Conservation (phyloP, 1,140 invertebrate species). For the Ptiloglossa arizonensis region DNA sequence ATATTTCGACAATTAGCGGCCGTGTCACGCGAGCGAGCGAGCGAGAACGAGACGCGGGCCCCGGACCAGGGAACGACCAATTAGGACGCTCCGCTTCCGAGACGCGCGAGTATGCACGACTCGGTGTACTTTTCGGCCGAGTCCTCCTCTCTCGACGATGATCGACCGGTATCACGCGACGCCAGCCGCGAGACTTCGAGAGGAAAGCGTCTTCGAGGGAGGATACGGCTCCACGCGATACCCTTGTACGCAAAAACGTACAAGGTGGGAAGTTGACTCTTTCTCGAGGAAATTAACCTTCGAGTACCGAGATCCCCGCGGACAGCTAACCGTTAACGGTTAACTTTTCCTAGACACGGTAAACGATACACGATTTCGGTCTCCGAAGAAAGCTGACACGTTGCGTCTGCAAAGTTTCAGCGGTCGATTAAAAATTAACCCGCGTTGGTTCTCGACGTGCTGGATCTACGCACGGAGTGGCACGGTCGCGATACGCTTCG, state of each 20-base stretch:
- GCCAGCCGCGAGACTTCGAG: conserved; percentile 14
- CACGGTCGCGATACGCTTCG: too few species aligned
- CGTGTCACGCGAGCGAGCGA: conserved; percentile 58
- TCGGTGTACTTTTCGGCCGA: conserved; percentile 57
- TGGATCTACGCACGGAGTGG: too few species aligned
- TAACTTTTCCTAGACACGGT: too few species aligned
- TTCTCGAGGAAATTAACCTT: too few species aligned
- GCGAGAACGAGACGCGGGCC: conserved; percentile 4
- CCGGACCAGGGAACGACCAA: conserved; percentile 55
- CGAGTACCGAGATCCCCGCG: background rate
- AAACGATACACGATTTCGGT: too few species aligned
- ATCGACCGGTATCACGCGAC: conserved; percentile 76
- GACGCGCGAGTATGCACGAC: conserved; percentile 44
- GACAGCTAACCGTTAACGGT: too few species aligned
- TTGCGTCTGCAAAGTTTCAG: too few species aligned
- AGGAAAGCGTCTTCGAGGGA: background rate
- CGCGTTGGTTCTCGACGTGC: too few species aligned
- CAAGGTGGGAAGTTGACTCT: too few species aligned
- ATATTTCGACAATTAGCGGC: conserved; percentile 64
- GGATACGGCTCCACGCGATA: background rate
- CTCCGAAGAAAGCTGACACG: too few species aligned
- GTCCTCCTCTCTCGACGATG: conserved; percentile 64
- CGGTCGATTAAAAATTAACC: too few species aligned
- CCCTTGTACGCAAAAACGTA: too few species aligned
- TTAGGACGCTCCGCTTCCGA: conserved; percentile 70